Conservation (phyloP, 2,113 vertebrate genomes). For the Odocoileus virginianus region DNA sequence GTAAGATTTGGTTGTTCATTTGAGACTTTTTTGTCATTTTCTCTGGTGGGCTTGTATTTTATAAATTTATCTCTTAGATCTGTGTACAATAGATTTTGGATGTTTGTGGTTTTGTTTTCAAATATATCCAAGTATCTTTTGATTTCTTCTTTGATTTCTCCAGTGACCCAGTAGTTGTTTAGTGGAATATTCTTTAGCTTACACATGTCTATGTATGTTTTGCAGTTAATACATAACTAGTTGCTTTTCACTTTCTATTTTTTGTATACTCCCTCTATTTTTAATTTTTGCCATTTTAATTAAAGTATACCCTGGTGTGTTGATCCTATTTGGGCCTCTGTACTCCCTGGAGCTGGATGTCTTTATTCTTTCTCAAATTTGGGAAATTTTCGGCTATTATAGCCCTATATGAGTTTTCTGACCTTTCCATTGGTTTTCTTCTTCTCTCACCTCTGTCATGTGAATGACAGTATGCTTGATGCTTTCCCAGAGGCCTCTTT, state of each 20-base stretch:
- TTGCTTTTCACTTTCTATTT: neutral
- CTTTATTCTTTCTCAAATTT: neutral
- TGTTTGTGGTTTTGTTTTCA: neutral
- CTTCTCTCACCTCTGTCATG: neutral
- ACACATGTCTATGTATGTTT: neutral
- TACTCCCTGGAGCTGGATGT: neutral
- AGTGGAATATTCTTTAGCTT: neutral
- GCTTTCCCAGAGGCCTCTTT: neutral
- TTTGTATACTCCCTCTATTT: neutral
- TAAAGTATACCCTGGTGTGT: neutral
- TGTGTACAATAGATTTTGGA: neutral
- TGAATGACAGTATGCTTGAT: neutral
- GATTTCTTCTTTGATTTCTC: neutral
- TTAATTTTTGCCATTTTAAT: neutral
- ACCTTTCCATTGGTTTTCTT: neutral
- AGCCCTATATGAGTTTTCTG: neutral
- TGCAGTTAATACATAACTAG: neutral
- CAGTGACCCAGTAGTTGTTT: neutral
- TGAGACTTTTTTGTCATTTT: neutral
- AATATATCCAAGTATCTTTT: neutral
- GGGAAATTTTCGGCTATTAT: neutral
- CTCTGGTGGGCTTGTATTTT: neutral
- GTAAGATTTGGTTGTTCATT: neutral
- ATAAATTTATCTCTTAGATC: neutral
- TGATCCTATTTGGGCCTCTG: neutral